Conservation (phyloP, 2,888 invertebrate genomes). For the Caenorhabditis macrosperma region DNA sequence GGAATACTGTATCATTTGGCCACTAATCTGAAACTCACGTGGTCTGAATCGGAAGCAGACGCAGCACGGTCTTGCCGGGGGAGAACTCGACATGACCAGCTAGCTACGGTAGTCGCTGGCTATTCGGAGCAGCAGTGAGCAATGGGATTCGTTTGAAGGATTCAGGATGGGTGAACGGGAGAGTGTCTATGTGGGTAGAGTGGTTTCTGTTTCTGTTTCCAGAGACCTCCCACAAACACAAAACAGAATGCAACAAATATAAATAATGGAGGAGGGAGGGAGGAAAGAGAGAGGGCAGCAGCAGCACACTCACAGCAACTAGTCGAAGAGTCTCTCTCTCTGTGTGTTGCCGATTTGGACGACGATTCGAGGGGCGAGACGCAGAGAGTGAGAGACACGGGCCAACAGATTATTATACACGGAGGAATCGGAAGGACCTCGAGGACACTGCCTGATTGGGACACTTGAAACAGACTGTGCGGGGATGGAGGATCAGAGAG, state of each 20-base stretch:
- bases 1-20: too few relatives aligned
- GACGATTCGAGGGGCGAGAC: conserved; percentile 42
- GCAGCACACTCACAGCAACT: conserved; percentile 49
- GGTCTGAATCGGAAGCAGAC: conserved; percentile 66
- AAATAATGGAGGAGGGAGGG: conserved; percentile 51
- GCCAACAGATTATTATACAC: conserved; percentile 41
- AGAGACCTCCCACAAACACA: conserved; percentile 49
- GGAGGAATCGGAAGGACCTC: not conserved
- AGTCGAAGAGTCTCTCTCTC: conserved; percentile 38
- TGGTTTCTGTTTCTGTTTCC: conserved; percentile 21
- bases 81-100: conserved; percentile 69
- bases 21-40: conserved; percentile 52
- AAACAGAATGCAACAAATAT: conserved; percentile 56
- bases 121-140: conserved; percentile 16
- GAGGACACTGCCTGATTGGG: conserved; percentile 25
- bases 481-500: not conserved
- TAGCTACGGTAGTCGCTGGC: not conserved
- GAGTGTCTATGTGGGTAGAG: not conserved
- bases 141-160: not conserved
- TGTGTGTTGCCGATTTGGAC: conserved; percentile 45
- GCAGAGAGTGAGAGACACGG: conserved; percentile 18
- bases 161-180: conserved; percentile 18
- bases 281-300: conserved; percentile 15
- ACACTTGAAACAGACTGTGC: conserved; percentile 19
- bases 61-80: conserved; percentile 70